Base-by-base conservation (phyloP, 2,113 vertebrate species). In the Passer domesticus region DNA sequence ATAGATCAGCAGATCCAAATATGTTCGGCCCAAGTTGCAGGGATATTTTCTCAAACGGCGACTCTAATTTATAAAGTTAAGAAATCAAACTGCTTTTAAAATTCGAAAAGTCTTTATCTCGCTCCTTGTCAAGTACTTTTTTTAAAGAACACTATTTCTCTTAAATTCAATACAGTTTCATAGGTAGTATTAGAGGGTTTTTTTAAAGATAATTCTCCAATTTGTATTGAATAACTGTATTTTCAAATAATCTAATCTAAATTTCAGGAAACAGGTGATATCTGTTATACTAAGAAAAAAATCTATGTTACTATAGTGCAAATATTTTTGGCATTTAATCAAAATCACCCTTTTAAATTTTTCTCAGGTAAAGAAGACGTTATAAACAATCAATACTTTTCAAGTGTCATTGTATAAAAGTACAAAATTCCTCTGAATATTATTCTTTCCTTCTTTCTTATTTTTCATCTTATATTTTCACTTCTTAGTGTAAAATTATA, bases 241-340 rank as follows among this genome's bases (percentile, higher is more conserved):
- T 76, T 82, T 80, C 10, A 56, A 53, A 50, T 21, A 0, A 68
- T n/a, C 22, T 25, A 27, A 12, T 24, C 10, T 37, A 68, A 78
- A 11, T 28, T 77, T 9, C 39, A 63, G 10, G 60, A 47, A 89
- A 73, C 23, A 24, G 3, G 3, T 33, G 4, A 4, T 27, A 66
- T 41, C 11, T 59, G 10, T 41, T 55, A 23, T 10, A n/a, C 6
- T 37, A 49, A 74, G 13, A 41, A 74, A 78, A 78, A 70, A 66
- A 44, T 2, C 0, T 6, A 35, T n/a, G 13, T 35, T 52, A 27
- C 4, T n/a, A 27, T 1, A n/a, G 8, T 1, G 2, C 13, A 81
- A 89, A 62, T 31, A 64, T 39, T 89, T 89, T 59, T 80, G 16
- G 2, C 9, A 49, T 28, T 5, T 33, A 31, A 55, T 69, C 10